These are phyloP conservation scores for Caenorhabditis angaria DNA, from an alignment of 2,888 invertebrate genomes.

Conservation along the genomic window DNA sequence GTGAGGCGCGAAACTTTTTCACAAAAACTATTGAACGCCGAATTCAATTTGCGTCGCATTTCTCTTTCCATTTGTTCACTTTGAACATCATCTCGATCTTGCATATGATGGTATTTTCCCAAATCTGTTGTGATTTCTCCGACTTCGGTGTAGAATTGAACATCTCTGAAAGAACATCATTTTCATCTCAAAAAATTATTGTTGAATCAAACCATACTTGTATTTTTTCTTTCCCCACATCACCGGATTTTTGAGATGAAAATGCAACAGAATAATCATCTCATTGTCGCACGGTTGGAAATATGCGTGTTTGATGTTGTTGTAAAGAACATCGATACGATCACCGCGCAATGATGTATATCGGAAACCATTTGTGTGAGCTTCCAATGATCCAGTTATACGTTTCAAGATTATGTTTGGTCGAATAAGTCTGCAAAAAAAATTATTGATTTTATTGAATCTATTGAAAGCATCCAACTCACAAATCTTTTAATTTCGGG, in stretches of 20 bases:
- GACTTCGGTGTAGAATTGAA: slow-evolving; percentile 98
- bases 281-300: slow-evolving; percentile 92
- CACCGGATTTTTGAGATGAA: slow-evolving; percentile 97
- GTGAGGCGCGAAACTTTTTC: slow-evolving; percentile 91
- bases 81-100: slow-evolving; percentile 96
- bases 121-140: slow-evolving; percentile 99
- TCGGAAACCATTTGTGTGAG: slow-evolving; percentile 82
- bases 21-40: slow-evolving; percentile 97
- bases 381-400: slow-evolving; percentile 82
- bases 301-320: slow-evolving; percentile 98
- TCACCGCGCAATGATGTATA: slow-evolving; percentile 99
- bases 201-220: slow-evolving; percentile 16
- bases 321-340: slow-evolving; percentile 98
- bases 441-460: slow-evolving; percentile 75
- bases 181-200: neutral
- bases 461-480: slow-evolving; percentile 17
- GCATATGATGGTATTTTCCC: slow-evolving; percentile 99
- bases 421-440: slow-evolving; percentile 82
- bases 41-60: slow-evolving; percentile 91
- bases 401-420: slow-evolving; percentile 91
- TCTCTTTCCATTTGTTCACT: slow-evolving; percentile 98
- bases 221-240: slow-evolving; percentile 99
- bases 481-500: slow-evolving; percentile 79
- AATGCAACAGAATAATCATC: slow-evolving; percentile 98
- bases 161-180: slow-evolving; percentile 25